Evolutionary conservation across 2,797 vertebrate genomes (phyloP), one percentile per base, ranked within the genome.

Genomic region (Cyclura pinguis): DNA sequence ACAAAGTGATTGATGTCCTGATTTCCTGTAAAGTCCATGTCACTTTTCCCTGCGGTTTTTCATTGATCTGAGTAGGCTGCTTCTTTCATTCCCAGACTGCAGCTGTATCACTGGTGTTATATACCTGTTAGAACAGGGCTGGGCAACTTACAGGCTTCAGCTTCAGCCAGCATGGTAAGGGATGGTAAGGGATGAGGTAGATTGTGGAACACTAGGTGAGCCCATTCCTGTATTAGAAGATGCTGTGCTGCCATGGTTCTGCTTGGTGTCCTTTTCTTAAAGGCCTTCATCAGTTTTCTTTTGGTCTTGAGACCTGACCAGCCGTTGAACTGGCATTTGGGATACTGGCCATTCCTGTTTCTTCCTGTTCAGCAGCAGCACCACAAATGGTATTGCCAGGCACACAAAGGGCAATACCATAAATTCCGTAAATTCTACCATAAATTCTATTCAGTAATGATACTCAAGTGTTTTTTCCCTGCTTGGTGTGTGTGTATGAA

Each of bases 381-480:
- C 35, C 8, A 13, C 50, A 73, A 35, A 29, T 27, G 8, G 22
- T 89, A 52, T 16, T 69, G 8, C 27, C 0, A 0, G 47, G 38
- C 32, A 16, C 42, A 29, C 83, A 2, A 0, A 4, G 5, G 76
- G n/a, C 59, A 7, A 0, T 27, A 1, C 24, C 8, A 73, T 86
- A 20, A 86, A 72, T 12, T 84, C 29, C n/a, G n/a, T n/a, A n/a
- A n/a, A 0, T 47, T 87, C 1, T 27, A 1, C 24, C 8, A 73
- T 86, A 20, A 86, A 72, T 12, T 84, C 29, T 47, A 22, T 74
- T 76, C 32, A 90, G 91, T 85, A 84, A 1, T 3, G 32, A 69
- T 32, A 69, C 12, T 69, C 10, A 12, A 4, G 9, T 69, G 27
- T 32, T 69, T 69, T 69, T 20, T 62, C 20, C 29, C 67, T 32